phyloP scores from a whole-genome alignment of 2,888 invertebrate genomes.

The Deladenus siricidicola region DNA sequence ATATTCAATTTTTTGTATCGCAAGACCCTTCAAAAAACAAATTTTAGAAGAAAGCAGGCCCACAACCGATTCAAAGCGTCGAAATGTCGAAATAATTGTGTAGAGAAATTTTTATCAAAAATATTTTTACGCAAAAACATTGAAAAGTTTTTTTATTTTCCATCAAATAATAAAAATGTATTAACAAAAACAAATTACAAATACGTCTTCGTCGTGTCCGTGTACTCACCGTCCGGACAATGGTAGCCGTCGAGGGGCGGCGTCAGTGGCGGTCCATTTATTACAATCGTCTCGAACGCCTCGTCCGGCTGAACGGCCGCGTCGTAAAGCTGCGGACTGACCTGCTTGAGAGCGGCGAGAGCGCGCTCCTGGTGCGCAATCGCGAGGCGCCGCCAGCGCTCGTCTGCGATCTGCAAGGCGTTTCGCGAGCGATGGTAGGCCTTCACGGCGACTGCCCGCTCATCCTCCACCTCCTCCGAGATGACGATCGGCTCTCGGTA shows the following conservation, averaged over 20 bases:
- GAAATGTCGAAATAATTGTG: too few species aligned
- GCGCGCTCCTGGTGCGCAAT: slow-evolving; percentile 57
- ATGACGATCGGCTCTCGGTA: slow-evolving; percentile 41
- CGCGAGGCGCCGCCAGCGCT: background rate
- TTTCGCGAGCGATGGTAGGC: slow-evolving; percentile 31
- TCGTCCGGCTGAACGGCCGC: slow-evolving; percentile 58
- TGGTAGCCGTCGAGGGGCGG: slow-evolving; percentile 74
- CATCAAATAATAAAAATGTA: too few species aligned
- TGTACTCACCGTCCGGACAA: slow-evolving; percentile 77
- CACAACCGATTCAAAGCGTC: too few species aligned
- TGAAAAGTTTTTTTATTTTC: too few species aligned
- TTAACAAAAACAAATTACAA: too few species aligned
- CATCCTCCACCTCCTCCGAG: slow-evolving; percentile 60
- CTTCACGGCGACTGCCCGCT: slow-evolving; percentile 36
- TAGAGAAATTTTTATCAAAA: too few species aligned
- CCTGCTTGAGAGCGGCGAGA: slow-evolving; percentile 68
- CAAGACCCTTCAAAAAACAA: too few species aligned
- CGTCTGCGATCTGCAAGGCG: background rate
- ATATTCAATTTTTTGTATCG: too few species aligned
- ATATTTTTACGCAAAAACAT: too few species aligned
- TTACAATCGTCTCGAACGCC: slow-evolving; percentile 61
- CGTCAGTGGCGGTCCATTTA: slow-evolving; percentile 71
- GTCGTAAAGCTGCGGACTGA: slow-evolving; percentile 77
- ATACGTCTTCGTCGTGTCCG: background rate
- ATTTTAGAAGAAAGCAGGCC: too few species aligned